phyloP scores from a whole-genome alignment of 2,113 vertebrate genomes.

The Hymenochirus boettgeri region DNA sequence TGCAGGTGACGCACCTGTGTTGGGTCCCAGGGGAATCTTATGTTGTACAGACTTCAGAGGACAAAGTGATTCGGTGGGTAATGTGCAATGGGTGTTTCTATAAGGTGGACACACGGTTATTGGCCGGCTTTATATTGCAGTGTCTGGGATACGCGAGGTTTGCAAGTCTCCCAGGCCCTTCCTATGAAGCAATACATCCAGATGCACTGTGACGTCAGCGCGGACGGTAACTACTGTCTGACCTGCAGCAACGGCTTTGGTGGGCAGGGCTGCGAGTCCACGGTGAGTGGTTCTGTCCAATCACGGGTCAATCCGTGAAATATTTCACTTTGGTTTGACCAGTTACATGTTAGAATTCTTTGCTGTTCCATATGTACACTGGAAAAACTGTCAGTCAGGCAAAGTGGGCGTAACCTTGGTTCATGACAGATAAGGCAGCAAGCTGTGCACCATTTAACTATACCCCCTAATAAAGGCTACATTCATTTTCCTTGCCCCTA shows the following conservation, averaged over 20 bases:
- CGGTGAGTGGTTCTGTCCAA: conserved; percentile 63
- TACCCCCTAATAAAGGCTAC: no score
- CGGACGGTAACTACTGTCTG: conserved; percentile 72
- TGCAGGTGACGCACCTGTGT: conserved; percentile 89
- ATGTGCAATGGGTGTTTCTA: neutral
- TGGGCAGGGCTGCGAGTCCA: conserved; percentile 86
- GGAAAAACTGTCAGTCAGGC: no score
- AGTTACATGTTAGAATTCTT: no score
- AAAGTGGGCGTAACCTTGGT: no score
- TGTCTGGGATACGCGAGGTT: conserved; percentile 85
- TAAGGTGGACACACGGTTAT: no score
- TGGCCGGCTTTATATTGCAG: no score
- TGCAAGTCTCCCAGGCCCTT: conserved; percentile 82
- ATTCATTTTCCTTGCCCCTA: no score
- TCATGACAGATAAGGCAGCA: no score
- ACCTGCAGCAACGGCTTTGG: conserved; percentile 84
- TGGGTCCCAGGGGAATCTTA: conserved; percentile 86
- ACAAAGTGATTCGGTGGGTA: conserved; percentile 84
- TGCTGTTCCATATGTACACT: no score
- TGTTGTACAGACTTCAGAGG: conserved; percentile 85
- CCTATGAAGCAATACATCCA: conserved; percentile 87
- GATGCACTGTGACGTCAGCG: conserved; percentile 83
- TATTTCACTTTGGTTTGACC: no score
- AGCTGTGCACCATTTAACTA: no score
- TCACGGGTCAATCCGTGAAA: no score